Conservation (phyloP, 2,113 vertebrate species). For the Hippolais icterina region DNA sequence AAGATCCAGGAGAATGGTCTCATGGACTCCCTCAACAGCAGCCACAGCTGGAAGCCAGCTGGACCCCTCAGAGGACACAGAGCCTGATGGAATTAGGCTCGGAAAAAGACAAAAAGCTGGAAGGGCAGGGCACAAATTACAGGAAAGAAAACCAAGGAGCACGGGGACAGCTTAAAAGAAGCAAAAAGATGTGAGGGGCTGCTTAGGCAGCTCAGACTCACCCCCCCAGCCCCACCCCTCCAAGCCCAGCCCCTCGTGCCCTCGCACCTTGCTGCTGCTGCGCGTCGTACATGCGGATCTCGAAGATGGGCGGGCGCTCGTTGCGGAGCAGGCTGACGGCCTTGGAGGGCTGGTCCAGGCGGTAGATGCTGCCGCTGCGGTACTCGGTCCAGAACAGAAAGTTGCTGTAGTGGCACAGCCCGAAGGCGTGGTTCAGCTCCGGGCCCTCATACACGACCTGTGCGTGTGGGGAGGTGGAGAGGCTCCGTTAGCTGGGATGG, state of each 20-base stretch:
- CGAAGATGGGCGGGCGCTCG: constrained; percentile 94
- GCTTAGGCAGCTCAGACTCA: background rate
- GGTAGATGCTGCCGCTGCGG: constrained; percentile 92
- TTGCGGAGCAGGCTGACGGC: constrained; percentile 87
- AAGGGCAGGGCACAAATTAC: background rate
- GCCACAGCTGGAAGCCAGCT: background rate
- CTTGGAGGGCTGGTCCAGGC: constrained; percentile 84
- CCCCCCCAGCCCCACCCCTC: background rate
- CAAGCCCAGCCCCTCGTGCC: rapidly evolving
- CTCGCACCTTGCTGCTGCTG: constrained; percentile 92
- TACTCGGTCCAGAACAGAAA: constrained; percentile 98
- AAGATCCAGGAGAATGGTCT: no score
- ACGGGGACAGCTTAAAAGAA: rapidly evolving
- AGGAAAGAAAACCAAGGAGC: background rate
- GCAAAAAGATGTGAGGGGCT: background rate
- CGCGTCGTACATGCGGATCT: constrained; percentile 96
- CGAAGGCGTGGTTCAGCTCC: constrained; percentile 93
- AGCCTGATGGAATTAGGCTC: background rate
- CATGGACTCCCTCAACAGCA: background rate
- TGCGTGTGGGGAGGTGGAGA: background rate
- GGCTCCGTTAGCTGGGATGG: background rate
- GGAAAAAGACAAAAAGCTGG: background rate
- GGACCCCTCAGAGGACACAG: background rate
- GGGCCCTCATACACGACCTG: constrained; percentile 92
- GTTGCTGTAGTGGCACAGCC: constrained; percentile 91